Base-by-base conservation (phyloP, 2,888 invertebrate species). In the Gerosis bhagava region DNA sequence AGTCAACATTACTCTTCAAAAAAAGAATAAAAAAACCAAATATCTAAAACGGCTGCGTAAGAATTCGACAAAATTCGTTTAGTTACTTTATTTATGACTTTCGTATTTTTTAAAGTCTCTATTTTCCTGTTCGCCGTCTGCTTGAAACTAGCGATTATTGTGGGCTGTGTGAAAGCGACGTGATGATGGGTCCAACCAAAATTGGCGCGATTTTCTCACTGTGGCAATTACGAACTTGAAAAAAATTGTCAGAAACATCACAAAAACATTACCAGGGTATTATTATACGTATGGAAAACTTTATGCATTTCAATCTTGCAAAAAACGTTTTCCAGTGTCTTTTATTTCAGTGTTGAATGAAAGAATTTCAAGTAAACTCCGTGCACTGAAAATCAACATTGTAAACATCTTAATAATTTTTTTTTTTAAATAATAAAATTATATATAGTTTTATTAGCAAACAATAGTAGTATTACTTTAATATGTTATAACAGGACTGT, bases 171-270 rank as follows among this genome's bases (percentile, higher is more conserved):
- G 16, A 11, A 34, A 19, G 15, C 32, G 32, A n/a, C 15, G 12
- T 17, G 15, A 16, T 2, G 19, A 32, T 6, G 19, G 8, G 17
- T 32, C 19, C 7, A 19, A 16, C 32, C 10, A 32, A 32, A 32
- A 37, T 5, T 25, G 3, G 5, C 36, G 10, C 6, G 16, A 36
- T 25, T 37, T 37, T 16, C 3, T 16, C 32, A 19, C 19, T 26
- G 26, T 6, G 5, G 11, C 37, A 25, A 6, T 26, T 26, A 8
- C 8, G 11, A 25, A 26, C 16, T 15, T 25, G 10, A n/a, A 11
- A 37, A 37, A 37, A 25, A 16, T 16, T 32, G 19, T 32, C 32
- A 11, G 19, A 29, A 29, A 32, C 10, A 17, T 32, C 32, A 8
- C 11, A 5, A 11, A 16, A 25, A 10, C 7, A 5, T 11, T 7